These are phyloP conservation scores for Diadema setosum DNA, from an alignment of 35 echinoderm and acorn worm genomes.

Conservation along the genomic window DNA sequence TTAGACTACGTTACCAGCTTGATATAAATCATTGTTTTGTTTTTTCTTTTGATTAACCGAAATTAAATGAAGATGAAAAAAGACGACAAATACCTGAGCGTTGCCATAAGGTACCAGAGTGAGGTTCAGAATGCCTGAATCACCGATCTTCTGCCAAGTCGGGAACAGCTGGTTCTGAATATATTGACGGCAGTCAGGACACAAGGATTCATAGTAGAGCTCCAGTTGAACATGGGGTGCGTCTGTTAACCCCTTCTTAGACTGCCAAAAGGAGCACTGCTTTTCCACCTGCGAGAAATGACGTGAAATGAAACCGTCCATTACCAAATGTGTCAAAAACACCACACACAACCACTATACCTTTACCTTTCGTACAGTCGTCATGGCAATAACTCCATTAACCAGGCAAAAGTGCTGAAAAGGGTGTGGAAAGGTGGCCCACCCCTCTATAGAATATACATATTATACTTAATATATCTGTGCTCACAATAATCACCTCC, in stretches of 20 bases:
- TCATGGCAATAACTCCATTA: too few relatives aligned
- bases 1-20: neutral
- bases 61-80: neutral
- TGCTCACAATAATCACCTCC: too few relatives aligned
- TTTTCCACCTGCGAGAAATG: constrained; percentile 66
- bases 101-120: constrained; percentile 91
- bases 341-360: too few relatives aligned
- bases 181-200: constrained; percentile 71
- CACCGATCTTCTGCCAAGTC: constrained; percentile 54
- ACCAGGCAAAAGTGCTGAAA: too few relatives aligned
- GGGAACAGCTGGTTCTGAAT: constrained; percentile 61
- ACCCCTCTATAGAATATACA: too few relatives aligned
- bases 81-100: constrained; percentile 42
- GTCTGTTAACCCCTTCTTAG: neutral
- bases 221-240: constrained; percentile 37
- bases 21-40: neutral
- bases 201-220: constrained; percentile 87
- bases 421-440: too few relatives aligned
- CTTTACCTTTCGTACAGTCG: too few relatives aligned
- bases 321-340: too few relatives aligned
- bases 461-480: too few relatives aligned
- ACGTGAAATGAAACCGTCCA: neutral
- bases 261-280: constrained; percentile 51
- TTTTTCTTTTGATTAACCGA: neutral
- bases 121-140: constrained; percentile 57